phyloP scores from a whole-genome alignment of 2,888 invertebrate species.

The Scaptodrosophila latifasciaeformis region DNA sequence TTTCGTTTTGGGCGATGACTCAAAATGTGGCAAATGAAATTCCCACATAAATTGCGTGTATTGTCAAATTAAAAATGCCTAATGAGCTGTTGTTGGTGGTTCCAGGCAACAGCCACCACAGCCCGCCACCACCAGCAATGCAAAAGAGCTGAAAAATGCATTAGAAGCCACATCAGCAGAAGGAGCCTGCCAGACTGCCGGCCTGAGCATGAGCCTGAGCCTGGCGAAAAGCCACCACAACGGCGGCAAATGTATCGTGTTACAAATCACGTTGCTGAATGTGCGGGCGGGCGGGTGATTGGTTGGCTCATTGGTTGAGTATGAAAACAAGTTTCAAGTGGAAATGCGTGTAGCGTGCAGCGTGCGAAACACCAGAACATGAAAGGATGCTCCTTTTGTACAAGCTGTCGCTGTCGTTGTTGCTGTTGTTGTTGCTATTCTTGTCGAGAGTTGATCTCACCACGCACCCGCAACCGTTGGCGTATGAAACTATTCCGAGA shows the following conservation, averaged over 20 bases:
- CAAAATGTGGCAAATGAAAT: constrained; percentile 58
- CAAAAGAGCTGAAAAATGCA: constrained; percentile 64
- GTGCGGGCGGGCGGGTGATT: constrained; percentile 1
- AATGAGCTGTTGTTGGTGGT: constrained; percentile 60
- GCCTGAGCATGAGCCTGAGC: constrained; percentile 5
- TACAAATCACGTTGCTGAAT: constrained; percentile 53
- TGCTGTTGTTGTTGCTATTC: constrained; percentile 12
- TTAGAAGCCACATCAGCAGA: constrained; percentile 37
- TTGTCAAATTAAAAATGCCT: constrained; percentile 72
- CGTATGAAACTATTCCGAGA: constrained; percentile 60
- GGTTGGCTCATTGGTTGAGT: not conserved
- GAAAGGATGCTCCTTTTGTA: constrained; percentile 49
- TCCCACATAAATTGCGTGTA: constrained; percentile 72
- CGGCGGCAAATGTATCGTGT: constrained; percentile 64
- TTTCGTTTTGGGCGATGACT: constrained; percentile 44
- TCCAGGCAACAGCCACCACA: constrained; percentile 3
- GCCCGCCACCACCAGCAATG: constrained; percentile 30
- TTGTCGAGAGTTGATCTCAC: constrained; percentile 9
- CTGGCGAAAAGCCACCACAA: constrained; percentile 33
- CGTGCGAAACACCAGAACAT: constrained; percentile 66
- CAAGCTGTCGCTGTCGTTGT: constrained; percentile 18
- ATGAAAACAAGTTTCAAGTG: constrained; percentile 63
- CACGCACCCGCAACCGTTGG: constrained; percentile 4
- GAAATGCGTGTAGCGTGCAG: constrained; percentile 68
- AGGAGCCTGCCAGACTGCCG: not conserved